These are phyloP conservation scores for Lacanobia oleracea DNA, from an alignment of 2,888 invertebrate genomes.

Conservation along the genomic window DNA sequence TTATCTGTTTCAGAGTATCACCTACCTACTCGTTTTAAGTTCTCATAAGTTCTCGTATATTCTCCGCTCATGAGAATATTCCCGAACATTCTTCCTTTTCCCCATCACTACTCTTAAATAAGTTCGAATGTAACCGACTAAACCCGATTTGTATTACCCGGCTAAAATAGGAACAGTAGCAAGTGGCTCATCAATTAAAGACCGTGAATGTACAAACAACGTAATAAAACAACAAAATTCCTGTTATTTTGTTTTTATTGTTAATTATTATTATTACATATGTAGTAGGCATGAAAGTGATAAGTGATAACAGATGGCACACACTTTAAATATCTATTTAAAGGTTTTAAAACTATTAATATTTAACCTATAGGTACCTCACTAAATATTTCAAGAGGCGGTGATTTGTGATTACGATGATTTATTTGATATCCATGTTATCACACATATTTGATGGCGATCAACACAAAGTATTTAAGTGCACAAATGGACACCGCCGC, in stretches of 20 bases:
- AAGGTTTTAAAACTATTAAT: conserved; percentile 7
- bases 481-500: not conserved
- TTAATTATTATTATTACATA: conserved; percentile 2
- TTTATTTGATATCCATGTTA: not conserved
- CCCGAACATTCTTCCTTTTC: too few relatives aligned
- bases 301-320: not conserved
- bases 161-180: too few relatives aligned
- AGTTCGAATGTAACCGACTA: too few relatives aligned
- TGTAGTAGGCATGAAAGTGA: conserved; percentile 5
- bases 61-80: too few relatives aligned
- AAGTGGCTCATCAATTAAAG: too few relatives aligned
- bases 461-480: not conserved
- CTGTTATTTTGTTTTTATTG: conserved; percentile 27
- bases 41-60: too few relatives aligned
- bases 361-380: conserved; percentile 8
- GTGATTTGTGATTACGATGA: not conserved
- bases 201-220: too few relatives aligned
- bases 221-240: conserved; percentile 23
- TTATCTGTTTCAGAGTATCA: too few relatives aligned
- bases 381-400: not conserved
- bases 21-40: too few relatives aligned
- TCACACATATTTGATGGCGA: not conserved
- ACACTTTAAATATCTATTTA: conserved; percentile 1
- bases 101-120: too few relatives aligned
- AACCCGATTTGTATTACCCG: too few relatives aligned